Base-by-base conservation (phyloP, 1,140 invertebrate genomes). In the Dendrolimus kikuchii region DNA sequence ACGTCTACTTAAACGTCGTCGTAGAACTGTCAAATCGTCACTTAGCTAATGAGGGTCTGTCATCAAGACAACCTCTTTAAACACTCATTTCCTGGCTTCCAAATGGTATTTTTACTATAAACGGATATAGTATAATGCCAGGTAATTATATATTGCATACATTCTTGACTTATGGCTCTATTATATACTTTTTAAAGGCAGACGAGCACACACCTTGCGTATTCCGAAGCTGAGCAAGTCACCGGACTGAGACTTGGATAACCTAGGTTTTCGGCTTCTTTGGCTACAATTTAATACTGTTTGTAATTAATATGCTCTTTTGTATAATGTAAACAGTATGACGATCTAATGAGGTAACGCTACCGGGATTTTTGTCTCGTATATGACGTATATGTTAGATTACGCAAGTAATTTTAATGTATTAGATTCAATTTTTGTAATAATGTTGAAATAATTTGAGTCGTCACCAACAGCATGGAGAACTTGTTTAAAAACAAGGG, bases 31-130 rank as follows among this genome's bases (percentile, higher is more conserved):
- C 77, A 74, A 66, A 74, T 83, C 77, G 69, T 77, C 78, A 81
- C 78, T 66, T 65, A 60, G 61, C 69, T 81, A 85, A 85, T 83
- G 73, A 74, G 74, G 68, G 62, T 81, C 77, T 75, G 78, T 85
- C 80, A 72, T 74, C 81, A 56, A 40, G 56, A 46, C 68, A 76
- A 81, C 73, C 77, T 76, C 74, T 81, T 80, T 81, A 77, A 82
- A 78, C 76, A 74, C 64, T 59, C 73, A 62, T 74, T 80, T 82
- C 77, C 77, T 75, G 68, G 59, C 74, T 67, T 73, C 68, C 63
- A 72, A 70, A 79, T 78, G 72, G 55, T 55, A 64, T 51, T 53
- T 52, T 68, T 68, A 73, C 69, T 75, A 71, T 59, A 64, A 66
- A 74, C 68, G 75, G 77, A 79, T 77, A 71, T 62, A 67, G 67